Conservation (phyloP, 1,140 invertebrate genomes). For the Dendrolimus kikuchii region DNA sequence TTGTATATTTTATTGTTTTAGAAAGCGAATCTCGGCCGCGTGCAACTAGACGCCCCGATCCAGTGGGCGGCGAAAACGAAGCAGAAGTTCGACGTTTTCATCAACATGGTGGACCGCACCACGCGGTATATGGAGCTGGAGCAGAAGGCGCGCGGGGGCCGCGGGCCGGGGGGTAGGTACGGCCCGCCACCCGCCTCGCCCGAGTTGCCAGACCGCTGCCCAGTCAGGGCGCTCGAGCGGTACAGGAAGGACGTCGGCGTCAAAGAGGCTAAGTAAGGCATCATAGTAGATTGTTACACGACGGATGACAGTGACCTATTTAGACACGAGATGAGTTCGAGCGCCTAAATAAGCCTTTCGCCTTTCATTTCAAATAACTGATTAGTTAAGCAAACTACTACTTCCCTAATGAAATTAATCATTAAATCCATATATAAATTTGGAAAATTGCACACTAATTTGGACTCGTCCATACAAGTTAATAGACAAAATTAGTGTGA, state of each 20-base stretch:
- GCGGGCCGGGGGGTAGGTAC: constrained; percentile 41
- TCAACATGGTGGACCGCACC: constrained; percentile 58
- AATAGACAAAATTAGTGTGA: too few species aligned
- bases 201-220: constrained; percentile 42
- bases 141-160: constrained; percentile 32
- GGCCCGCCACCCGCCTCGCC: constrained; percentile 31
- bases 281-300: too few species aligned
- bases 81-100: constrained; percentile 55
- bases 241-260: constrained; percentile 26
- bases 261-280: constrained; percentile 45
- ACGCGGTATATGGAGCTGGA: constrained; percentile 58
- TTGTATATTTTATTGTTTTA: constrained; percentile 15
- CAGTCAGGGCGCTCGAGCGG: constrained; percentile 43
- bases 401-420: too few species aligned
- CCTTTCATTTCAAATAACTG: too few species aligned
- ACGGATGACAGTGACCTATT: too few species aligned
- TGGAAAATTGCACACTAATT: too few species aligned
- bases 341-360: too few species aligned
- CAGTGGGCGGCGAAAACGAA: constrained; percentile 43
- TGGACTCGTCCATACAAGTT: too few species aligned
- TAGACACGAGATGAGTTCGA: too few species aligned
- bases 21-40: constrained; percentile 48
- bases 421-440: too few species aligned
- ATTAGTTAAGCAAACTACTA: too few species aligned
- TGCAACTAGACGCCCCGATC: constrained; percentile 56